A percentile compares a stretch with the other conserved stretches of the same genome.
Conservation (phyloP, 2,113 vertebrate genomes). For the Chaetodon auriga region DNA sequence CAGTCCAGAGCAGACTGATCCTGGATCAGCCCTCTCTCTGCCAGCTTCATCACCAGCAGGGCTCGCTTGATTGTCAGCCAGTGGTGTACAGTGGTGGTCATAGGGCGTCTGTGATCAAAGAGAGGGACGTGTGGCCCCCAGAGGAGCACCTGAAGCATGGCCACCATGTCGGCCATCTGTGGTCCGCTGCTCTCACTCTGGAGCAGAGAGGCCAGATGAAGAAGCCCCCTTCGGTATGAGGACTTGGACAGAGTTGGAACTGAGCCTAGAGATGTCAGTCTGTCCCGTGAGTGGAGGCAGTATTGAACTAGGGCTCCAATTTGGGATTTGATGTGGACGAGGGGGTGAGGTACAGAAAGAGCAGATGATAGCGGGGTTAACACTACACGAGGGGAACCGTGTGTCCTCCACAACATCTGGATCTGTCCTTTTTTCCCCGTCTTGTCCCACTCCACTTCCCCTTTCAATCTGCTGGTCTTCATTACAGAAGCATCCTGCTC, state of each 20-base stretch:
- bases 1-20: constrained; percentile 64
- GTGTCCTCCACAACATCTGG: constrained; percentile 65
- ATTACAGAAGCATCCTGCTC: not conserved
- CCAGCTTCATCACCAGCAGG: constrained; percentile 86
- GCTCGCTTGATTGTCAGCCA: constrained; percentile 80
- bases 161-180: constrained; percentile 61
- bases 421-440: not conserved
- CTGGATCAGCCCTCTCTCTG: constrained; percentile 69
- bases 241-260: constrained; percentile 60
- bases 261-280: constrained; percentile 22
- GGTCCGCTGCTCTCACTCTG: constrained; percentile 52
- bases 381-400: constrained; percentile 80
- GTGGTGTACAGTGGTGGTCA: constrained; percentile 29
- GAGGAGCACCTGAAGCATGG: constrained; percentile 86
- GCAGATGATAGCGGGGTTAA: constrained; percentile 70
- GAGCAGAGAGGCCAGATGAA: constrained; percentile 76
- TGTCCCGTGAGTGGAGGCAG: constrained; percentile 72
- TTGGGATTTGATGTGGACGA: constrained; percentile 72
- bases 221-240: constrained; percentile 73
- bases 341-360: constrained; percentile 25
- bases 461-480: not conserved
- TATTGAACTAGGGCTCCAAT: constrained; percentile 80
- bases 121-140: constrained; percentile 86
- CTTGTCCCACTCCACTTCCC: not conserved
- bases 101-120: constrained; percentile 33